These are phyloP conservation scores for Trachops cirrhosus DNA, from an alignment of 2,797 vertebrate genomes.

Conservation along the genomic window DNA sequence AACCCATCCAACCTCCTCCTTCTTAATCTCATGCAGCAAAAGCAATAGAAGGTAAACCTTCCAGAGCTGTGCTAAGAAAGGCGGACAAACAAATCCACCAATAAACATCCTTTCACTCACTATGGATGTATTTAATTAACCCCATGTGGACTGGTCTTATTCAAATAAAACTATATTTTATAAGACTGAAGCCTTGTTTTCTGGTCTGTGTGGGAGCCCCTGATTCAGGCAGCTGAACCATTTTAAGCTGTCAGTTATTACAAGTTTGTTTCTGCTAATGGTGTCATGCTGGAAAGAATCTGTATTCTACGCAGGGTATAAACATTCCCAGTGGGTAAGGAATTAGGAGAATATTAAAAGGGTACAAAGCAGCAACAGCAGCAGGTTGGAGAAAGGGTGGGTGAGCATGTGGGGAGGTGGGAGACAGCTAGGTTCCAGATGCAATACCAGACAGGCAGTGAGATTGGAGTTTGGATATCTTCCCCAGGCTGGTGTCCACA, in stretches of 20 bases:
- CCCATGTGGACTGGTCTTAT: slow-evolving; percentile 73
- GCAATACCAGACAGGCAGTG: background rate
- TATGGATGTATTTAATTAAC: slow-evolving; percentile 74
- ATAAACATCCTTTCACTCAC: slow-evolving; percentile 57
- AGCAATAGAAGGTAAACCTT: slow-evolving; percentile 66
- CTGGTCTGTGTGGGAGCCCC: slow-evolving; percentile 50
- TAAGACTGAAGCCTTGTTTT: slow-evolving; percentile 61
- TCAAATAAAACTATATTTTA: slow-evolving; percentile 73
- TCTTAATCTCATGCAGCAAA: slow-evolving; percentile 74
- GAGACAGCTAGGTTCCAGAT: background rate
- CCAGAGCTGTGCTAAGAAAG: slow-evolving; percentile 62
- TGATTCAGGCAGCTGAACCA: slow-evolving; percentile 53
- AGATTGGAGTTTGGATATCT: background rate
- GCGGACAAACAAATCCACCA: slow-evolving; percentile 48
- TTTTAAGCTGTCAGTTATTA: slow-evolving; percentile 59
- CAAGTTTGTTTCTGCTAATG: slow-evolving; percentile 55
- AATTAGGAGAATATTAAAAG: slow-evolving; percentile 65
- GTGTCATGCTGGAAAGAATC: slow-evolving; percentile 56
- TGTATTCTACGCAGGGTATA: slow-evolving; percentile 47
- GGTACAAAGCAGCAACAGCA: background rate
- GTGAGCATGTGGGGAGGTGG: background rate
- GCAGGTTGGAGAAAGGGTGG: background rate
- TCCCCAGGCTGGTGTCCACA: background rate
- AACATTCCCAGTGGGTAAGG: slow-evolving; percentile 57
- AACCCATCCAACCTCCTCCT: slow-evolving; percentile 61